Conservation (phyloP, 2,888 invertebrate genomes). For the Gari tellinella region DNA sequence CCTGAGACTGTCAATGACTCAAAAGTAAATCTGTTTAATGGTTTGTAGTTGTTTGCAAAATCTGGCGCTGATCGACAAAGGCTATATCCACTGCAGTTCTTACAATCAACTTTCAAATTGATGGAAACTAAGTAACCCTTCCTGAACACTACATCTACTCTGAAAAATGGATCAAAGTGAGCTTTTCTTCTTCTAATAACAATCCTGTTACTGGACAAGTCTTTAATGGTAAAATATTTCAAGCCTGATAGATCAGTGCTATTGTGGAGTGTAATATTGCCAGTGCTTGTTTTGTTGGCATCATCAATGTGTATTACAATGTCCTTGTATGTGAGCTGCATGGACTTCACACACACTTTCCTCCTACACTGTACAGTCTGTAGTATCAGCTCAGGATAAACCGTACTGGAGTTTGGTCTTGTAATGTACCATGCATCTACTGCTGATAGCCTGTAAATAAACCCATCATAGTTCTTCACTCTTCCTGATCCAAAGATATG, state of each 20-base stretch:
- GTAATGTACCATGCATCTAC: constrained; percentile 28
- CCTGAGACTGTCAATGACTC: constrained; percentile 17
- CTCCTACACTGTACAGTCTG: constrained; percentile 29
- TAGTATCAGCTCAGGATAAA: constrained; percentile 14
- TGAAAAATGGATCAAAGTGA: background rate
- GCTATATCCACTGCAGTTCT: constrained; percentile 7
- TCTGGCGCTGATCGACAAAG: constrained; percentile 8
- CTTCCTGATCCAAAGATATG: constrained; percentile 17
- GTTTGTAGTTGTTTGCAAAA: constrained; percentile 6
- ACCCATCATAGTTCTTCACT: constrained; percentile 12
- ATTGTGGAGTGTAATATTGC: constrained; percentile 20
- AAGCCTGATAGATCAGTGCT: background rate
- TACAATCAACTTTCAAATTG: constrained; percentile 15
- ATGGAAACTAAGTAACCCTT: constrained; percentile 23
- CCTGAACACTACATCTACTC: constrained; percentile 1
- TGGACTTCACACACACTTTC: constrained; percentile 19
- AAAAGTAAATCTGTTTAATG: constrained; percentile 8
- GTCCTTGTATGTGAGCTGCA: constrained; percentile 10
- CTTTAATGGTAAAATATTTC: constrained; percentile 19
- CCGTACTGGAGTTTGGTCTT: constrained; percentile 1
- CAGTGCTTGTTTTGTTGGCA: background rate
- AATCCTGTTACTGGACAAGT: no score
- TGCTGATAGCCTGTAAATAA: constrained; percentile 1
- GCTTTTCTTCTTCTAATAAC: background rate
- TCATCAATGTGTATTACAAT: constrained; percentile 23